phyloP scores from a whole-genome alignment of 2,797 vertebrate genomes.

The Brachyrhaphis roseni region DNA sequence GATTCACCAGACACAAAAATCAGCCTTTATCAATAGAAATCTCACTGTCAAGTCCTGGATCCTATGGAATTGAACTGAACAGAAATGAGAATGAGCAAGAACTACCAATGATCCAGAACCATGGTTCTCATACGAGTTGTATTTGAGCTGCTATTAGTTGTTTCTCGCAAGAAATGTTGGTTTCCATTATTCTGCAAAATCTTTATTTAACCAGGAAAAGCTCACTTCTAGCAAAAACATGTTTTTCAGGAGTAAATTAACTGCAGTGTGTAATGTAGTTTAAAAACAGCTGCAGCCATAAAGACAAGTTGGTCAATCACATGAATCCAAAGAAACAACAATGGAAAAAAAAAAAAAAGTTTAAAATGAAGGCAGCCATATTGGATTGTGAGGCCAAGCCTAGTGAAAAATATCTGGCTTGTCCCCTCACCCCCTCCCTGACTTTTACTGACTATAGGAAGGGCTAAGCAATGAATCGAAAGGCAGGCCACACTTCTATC shows the following conservation, averaged over 20 bases:
- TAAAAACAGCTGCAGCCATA: not conserved
- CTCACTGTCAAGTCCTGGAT: not conserved
- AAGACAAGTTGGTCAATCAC: not conserved
- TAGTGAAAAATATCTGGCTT: not conserved
- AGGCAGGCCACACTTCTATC: slow-evolving; percentile 80
- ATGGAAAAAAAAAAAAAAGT: not conserved
- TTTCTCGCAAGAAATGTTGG: not conserved
- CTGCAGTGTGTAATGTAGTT: not conserved
- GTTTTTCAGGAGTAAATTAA: not conserved
- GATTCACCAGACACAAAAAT: not conserved
- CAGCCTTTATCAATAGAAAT: not conserved
- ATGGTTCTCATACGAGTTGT: not conserved
- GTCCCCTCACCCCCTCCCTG: not conserved
- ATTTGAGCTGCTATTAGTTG: not conserved
- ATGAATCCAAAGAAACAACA: not conserved
- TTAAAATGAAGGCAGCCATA: not conserved
- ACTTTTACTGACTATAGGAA: slow-evolving; percentile 43
- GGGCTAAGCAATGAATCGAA: slow-evolving; percentile 73
- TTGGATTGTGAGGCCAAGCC: not conserved
- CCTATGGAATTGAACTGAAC: not conserved
- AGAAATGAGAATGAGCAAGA: not conserved
- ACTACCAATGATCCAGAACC: not conserved
- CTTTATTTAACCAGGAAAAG: not conserved
- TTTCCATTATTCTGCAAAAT: not conserved
- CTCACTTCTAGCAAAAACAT: not conserved